phyloP scores from a whole-genome alignment of 2,113 vertebrate species.

The Amblyornis subalaris region DNA sequence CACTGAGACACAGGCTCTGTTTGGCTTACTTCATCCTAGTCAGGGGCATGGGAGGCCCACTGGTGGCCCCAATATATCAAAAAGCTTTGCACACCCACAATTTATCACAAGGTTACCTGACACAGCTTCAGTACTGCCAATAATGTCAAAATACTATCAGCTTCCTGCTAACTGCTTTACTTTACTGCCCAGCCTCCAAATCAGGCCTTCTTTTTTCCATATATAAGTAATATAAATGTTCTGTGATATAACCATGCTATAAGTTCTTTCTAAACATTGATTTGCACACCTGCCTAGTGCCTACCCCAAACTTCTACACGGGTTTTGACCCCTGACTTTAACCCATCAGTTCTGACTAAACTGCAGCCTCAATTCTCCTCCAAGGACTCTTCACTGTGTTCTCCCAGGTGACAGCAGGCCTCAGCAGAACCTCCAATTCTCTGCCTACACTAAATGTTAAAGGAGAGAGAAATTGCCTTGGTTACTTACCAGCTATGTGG shows the following conservation, averaged over 20 bases:
- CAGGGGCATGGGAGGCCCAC: neutral
- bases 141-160: neutral
- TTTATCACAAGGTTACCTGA: neutral
- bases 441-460: neutral
- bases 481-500: neutral
- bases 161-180: neutral
- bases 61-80: neutral
- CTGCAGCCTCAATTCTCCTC: neutral
- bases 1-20: fast-evolving
- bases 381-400: neutral
- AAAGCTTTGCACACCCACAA: neutral
- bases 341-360: neutral
- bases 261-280: neutral
- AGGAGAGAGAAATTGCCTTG: neutral
- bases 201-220: neutral
- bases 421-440: neutral
- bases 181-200: neutral
- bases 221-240: neutral
- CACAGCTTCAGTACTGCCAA: neutral
- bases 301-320: neutral
- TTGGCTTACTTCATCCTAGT: neutral
- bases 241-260: neutral
- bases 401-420: neutral
- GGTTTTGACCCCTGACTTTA: neutral
- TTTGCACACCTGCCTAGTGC: neutral